Base-by-base conservation (phyloP, 2,113 vertebrate genomes). In the Ranitomeya variabilis region DNA sequence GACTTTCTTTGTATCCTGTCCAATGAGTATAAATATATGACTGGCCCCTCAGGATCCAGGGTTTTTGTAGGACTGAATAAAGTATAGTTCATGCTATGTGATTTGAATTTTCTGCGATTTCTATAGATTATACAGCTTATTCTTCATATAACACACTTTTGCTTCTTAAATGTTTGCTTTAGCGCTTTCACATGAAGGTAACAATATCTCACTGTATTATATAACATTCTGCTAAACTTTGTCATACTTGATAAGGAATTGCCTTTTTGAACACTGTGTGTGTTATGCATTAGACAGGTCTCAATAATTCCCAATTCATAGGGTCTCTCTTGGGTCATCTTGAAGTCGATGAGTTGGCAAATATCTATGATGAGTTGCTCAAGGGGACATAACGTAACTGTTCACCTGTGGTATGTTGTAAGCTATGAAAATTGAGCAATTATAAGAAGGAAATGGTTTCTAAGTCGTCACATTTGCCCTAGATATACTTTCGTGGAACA, bases 361-460 rank as follows among this genome's bases (percentile, higher is more conserved):
- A 90, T 62, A 83, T 90, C 73, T 85, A 83, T 89, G 86, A 26
- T 90, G 90, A 90, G 90, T 88, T 91, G 78, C 85, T 88, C 89
- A 89, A 90, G 23, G 79, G 80, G 9, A 90, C 86, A 64, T 84
- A 91, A 91, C 59, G 76, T 91, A 92, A 86, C 86, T 90, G 74
- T 90, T 94, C 76, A 67, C 86, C 84, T 87, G 85, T 62, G 91
- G 90, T 90, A 94, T 88, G 84, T 87, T 91, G 81, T 90, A 83
- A 93, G 26, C 85, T 91, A 90, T 90, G 88, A 91, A 93, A 92
- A 93, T 88, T 86, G 89, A 93, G 60, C 89, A 93, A 90, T 92
- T 93, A 92, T 90, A 90, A 90, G 21, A 89, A 90, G 90, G 91
- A 89, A 45, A 93, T 91, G 91, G 87, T 92, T 92, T 89, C 83